Percentiles rank a stretch among this genome's conserved stretches.
Evolutionary conservation across 2,113 vertebrate species (phyloP).

Genomic region (Casuarius casuarius): DNA sequence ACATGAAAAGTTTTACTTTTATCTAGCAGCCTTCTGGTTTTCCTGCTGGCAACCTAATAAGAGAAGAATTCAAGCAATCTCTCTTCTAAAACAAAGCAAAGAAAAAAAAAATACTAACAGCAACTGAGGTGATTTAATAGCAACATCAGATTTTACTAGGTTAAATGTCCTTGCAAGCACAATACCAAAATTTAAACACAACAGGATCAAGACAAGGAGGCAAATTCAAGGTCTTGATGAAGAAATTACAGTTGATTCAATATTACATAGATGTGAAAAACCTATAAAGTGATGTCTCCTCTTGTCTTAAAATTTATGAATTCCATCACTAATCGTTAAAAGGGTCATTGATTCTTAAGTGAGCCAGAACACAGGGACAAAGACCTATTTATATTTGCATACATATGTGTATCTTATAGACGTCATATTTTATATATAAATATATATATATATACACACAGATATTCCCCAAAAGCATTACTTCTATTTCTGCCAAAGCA

Average conservation of each 20-base stretch:
- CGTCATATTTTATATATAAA: background rate
- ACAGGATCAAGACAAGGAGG: background rate
- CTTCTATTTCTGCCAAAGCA: background rate
- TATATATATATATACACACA: background rate
- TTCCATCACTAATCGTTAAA: background rate
- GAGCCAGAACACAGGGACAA: background rate
- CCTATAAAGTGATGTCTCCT: background rate
- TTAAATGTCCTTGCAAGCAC: background rate
- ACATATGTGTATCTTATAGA: background rate
- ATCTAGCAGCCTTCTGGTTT: conserved; percentile 88
- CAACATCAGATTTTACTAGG: background rate
- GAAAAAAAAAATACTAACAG: background rate
- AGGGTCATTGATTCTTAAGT: background rate
- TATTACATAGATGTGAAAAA: background rate
- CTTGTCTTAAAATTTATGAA: background rate
- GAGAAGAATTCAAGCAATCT: conserved; percentile 40
- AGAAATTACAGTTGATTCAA: background rate
- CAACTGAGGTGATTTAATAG: background rate
- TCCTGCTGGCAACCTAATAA: conserved; percentile 87
- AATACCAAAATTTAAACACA: background rate
- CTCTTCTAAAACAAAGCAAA: conserved; percentile 31
- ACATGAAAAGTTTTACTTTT: conserved; percentile 93
- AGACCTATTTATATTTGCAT: background rate
- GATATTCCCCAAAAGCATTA: background rate
- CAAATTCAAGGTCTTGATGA: background rate